Evolutionary conservation across 2,797 vertebrate genomes (phyloP), one percentile per base, ranked within the genome.

Genomic region (Chrosomus eos): DNA sequence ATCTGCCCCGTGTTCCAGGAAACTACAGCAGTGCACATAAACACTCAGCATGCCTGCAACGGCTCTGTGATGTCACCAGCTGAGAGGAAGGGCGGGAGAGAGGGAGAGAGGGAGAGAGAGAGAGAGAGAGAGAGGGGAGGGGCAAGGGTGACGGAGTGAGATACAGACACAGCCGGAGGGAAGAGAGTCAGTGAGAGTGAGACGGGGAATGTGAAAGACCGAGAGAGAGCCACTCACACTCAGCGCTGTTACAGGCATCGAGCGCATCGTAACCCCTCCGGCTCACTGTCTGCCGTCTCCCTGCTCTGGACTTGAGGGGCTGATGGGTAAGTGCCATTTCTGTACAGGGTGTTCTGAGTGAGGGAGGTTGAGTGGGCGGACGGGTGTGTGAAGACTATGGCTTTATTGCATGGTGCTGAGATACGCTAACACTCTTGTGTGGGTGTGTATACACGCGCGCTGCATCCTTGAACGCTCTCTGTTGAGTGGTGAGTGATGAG

Each of bases 11-110:
- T 80, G 87, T 90, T 90, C 87, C 87, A 89, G 89, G 89, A 90
- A 90, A 81, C 86, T 79, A 88, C 89, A 89, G 90, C 89, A 85
- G 89, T 87, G 85, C 86, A 82, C 88, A 93, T 93, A 91, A 94
- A 94, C 93, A 93, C 91, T 94, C 93, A 85, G 92, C 93, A 93
- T 94, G 94, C 94, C 93, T 93, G 92, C 94, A 92, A 94, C 93
- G 92, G 93, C 91, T 91, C 93, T 95, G 91, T 95, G 94, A 96
- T 95, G 94, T 95, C 94, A 95, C 91, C 74, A 89, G 84, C 89
- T 82, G 88, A 80, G 83, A 75, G 87, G 80, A 87, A 72, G 89
- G 74, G 82, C 80, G 83, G 28, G 84, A 74, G 84, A 82, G 86
- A 48, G 82, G 38, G 79, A 84, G 88, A 68, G 86, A 55, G 85